phyloP scores from a whole-genome alignment of 1,140 invertebrate genomes.

The Drosophila azteca region DNA sequence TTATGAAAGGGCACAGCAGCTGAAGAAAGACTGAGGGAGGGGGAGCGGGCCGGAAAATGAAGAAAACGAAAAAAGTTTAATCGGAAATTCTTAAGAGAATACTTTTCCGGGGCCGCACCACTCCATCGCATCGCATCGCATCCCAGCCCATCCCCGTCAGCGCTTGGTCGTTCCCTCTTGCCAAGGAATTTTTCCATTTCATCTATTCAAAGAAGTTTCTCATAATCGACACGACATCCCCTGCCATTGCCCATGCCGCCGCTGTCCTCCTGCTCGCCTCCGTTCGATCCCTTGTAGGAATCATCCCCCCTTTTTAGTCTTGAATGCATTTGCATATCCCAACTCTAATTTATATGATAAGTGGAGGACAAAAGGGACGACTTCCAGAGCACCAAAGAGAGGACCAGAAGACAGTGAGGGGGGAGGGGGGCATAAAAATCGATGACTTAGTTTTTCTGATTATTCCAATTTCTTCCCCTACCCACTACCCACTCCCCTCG shows the following conservation, averaged over 20 bases:
- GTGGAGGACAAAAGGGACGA: slow-evolving; percentile 49
- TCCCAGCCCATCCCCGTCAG: too few relatives aligned
- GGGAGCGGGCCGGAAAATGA: not conserved
- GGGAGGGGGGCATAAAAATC: slow-evolving; percentile 39
- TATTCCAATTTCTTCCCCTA: slow-evolving; percentile 1
- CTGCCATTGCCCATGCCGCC: slow-evolving; percentile 4
- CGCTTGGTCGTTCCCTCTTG: not conserved
- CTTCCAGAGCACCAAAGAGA: not conserved
- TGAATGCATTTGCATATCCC: slow-evolving; percentile 71
- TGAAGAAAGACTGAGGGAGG: not conserved
- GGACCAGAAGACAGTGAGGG: too few relatives aligned
- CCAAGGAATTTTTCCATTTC: slow-evolving; percentile 38
- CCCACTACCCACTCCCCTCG: too few relatives aligned
- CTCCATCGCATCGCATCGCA: too few relatives aligned
- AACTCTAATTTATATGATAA: slow-evolving; percentile 78
- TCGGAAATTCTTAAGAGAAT: slow-evolving; percentile 44
- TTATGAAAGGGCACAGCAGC: too few relatives aligned
- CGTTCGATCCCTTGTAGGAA: too few relatives aligned
- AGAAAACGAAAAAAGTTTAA: slow-evolving; percentile 37
- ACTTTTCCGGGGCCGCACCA: slow-evolving; percentile 15
- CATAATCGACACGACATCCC: slow-evolving; percentile 40
- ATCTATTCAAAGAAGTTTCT: slow-evolving; percentile 47
- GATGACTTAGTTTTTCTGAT: slow-evolving; percentile 54
- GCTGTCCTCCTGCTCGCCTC: slow-evolving; percentile 22
- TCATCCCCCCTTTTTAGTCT: slow-evolving; percentile 14